A percentile compares a stretch with the other conserved stretches of the same genome.
phyloP scores from a whole-genome alignment of 2,797 vertebrate species.

The Pseudotriccus pelzelni region DNA sequence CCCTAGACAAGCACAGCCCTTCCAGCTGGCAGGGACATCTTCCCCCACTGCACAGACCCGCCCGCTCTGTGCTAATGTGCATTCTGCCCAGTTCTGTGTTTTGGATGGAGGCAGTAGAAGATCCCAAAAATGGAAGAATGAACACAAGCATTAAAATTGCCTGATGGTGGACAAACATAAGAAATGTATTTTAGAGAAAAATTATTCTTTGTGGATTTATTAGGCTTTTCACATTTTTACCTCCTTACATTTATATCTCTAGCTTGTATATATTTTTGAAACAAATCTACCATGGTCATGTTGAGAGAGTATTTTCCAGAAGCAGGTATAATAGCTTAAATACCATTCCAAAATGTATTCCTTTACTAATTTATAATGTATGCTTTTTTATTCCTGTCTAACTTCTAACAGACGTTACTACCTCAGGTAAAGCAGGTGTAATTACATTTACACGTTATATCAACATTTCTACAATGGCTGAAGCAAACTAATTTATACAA shows the following conservation, averaged over 20 bases:
- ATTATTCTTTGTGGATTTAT: background rate
- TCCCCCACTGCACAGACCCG: background rate
- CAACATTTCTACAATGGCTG: background rate
- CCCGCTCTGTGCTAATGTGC: background rate
- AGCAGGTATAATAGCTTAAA: background rate
- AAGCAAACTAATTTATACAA: background rate
- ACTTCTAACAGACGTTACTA: background rate
- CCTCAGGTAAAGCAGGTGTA: background rate
- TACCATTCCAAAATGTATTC: background rate
- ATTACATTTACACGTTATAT: background rate
- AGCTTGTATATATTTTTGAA: background rate
- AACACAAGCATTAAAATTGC: background rate
- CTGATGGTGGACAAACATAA: fast-evolving
- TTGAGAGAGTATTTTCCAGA: background rate
- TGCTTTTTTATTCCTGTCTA: background rate
- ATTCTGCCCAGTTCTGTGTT: background rate
- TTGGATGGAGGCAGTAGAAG: background rate
- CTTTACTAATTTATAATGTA: background rate
- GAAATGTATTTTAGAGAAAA: background rate
- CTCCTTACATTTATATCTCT: background rate
- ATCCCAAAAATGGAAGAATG: background rate
- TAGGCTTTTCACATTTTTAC: background rate
- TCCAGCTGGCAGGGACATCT: background rate
- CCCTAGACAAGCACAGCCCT: background rate
- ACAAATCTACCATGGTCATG: background rate